Conservation (phyloP, 2,113 vertebrate species). For the Oxyruncus cristatus region DNA sequence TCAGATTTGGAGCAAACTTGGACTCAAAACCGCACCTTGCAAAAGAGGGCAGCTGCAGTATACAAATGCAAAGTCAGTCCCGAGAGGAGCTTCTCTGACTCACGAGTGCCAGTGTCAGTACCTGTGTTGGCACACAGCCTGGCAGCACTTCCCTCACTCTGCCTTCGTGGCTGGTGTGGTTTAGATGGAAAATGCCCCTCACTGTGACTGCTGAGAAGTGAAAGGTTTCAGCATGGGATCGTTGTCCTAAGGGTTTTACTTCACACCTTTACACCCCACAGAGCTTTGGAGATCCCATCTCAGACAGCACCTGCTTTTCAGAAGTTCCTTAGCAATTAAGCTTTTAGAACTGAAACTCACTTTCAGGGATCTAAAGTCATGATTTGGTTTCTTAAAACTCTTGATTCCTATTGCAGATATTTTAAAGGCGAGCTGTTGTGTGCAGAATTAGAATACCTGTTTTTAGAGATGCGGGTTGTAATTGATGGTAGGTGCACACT, state of each 20-base stretch:
- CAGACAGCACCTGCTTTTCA: background rate
- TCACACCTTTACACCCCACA: background rate
- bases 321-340: background rate
- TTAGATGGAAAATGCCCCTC: background rate
- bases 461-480: background rate
- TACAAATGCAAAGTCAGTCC: background rate
- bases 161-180: background rate
- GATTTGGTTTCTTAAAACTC: background rate
- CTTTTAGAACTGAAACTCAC: background rate
- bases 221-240: background rate
- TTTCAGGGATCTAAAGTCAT: background rate
- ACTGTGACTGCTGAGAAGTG: background rate
- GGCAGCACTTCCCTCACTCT: background rate
- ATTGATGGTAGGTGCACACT: background rate
- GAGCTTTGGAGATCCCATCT: background rate
- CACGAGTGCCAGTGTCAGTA: background rate
- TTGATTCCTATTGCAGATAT: background rate
- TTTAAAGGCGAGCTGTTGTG: background rate
- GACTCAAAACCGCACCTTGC: background rate
- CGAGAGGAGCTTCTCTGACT: background rate
- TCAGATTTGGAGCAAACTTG: background rate
- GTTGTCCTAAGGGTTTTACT: background rate
- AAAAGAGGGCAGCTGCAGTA: background rate
- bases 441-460: background rate
- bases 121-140: background rate